Base-by-base conservation (phyloP, 1,140 invertebrate species). In the Temnothorax curvispinosus region DNA sequence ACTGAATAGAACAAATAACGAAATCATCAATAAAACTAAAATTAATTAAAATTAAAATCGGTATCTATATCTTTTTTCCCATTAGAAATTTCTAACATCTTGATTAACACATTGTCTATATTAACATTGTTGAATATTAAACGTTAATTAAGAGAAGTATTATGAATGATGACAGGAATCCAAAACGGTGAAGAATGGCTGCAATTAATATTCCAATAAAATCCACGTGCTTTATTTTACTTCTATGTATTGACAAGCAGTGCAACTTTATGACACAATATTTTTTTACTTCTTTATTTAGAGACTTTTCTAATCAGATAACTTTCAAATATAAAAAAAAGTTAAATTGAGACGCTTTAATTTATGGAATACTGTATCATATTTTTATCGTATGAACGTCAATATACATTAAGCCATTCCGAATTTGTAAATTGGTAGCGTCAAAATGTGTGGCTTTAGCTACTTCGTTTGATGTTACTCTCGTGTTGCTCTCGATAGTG, bases 11-110 rank as follows among this genome's bases (percentile, higher is more conserved):
- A 58, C 0, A 71, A 50, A 72, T 56, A 41, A 41, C 54, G 6
- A 58, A 58, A 41, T 58, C 35, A 41, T 13, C 0, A 72, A 35
- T 54, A 54, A 72, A 75, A 56, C 6, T 15, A 41, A 41, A 58
- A 75, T 69, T 44, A 74, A 74, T 11, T 41, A 41, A 41, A 75
- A 75, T 69, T 27, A 58, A 74, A 74, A 54, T 58, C 0, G 3
- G 3, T 38, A 38, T 35, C 27, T 27, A 52, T 13, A 72, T 52
- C 0, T 1, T 35, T 75, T 75, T 41, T 15, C 3, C 1, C 1
- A 74, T 75, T 13, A 44, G 5, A 58, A 15, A 56, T 0, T 18
- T 11, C 9, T 11, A 56, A 35, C 1, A 41, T 41, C 35, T 75
- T 7, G 0, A 38, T 21, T 8, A 38, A 64, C 35, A 64, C 35